phyloP scores from a whole-genome alignment of 1,140 invertebrate species.

The Conus betulinus region DNA sequence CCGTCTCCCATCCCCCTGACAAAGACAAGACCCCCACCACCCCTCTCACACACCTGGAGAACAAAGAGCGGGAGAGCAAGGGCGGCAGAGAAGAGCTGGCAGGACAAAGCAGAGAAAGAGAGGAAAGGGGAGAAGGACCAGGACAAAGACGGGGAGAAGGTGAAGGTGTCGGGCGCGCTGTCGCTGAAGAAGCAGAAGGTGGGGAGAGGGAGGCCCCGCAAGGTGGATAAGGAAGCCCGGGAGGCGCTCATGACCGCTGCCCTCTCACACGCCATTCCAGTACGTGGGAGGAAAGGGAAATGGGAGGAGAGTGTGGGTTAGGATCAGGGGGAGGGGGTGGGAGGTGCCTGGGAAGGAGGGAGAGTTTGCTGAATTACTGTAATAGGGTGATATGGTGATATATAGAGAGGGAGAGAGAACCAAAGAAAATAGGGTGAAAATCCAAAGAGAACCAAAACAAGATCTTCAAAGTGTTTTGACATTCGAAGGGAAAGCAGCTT shows the following conservation, averaged over 20 bases:
- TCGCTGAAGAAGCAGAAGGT: constrained; percentile 40
- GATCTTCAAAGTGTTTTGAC: too few relatives aligned
- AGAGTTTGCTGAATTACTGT: too few relatives aligned
- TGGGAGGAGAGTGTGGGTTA: not conserved
- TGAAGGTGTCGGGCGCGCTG: constrained; percentile 36
- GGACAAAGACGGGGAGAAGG: constrained; percentile 47
- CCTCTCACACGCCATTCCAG: not conserved
- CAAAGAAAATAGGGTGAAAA: too few relatives aligned
- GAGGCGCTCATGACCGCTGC: constrained; percentile 48
- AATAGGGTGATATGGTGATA: too few relatives aligned
- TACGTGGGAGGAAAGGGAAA: not conserved
- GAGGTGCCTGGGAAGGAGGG: too few relatives aligned
- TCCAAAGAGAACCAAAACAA: too few relatives aligned
- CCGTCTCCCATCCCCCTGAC: not conserved
- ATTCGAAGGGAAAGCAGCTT: too few relatives aligned
- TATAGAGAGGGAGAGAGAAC: too few relatives aligned
- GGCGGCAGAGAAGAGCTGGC: not conserved
- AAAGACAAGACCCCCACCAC: not conserved
- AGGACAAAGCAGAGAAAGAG: not conserved
- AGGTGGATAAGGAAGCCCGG: constrained; percentile 45
- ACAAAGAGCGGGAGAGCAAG: not conserved
- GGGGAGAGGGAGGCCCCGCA: constrained; percentile 47
- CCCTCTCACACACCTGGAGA: not conserved
- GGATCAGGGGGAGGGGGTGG: too few relatives aligned
- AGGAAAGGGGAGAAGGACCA: constrained; percentile 24